These are phyloP conservation scores for Hephaestus fuliginosus DNA, from an alignment of 2,797 vertebrate species.

Conservation along the genomic window DNA sequence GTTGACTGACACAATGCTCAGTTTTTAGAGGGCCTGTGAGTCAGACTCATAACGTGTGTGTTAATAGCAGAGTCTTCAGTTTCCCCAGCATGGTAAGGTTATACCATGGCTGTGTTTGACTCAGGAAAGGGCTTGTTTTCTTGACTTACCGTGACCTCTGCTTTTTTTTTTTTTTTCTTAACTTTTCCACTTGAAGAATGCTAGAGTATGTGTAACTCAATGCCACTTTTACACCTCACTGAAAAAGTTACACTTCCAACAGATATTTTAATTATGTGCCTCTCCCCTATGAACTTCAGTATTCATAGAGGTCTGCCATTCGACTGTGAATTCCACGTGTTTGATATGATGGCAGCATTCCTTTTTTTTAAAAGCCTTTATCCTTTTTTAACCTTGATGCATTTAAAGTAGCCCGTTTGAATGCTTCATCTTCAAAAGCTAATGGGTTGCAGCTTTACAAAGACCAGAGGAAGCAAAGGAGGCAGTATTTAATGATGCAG, in stretches of 20 bases:
- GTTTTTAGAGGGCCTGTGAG: constrained; percentile 69
- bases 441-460: constrained; percentile 8
- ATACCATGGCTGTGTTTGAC: constrained; percentile 84
- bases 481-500: constrained; percentile 4
- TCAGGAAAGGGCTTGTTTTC: constrained; percentile 88
- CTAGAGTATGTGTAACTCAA: constrained; percentile 82
- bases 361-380: not conserved
- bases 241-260: constrained; percentile 70
- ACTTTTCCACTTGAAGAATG: constrained; percentile 84
- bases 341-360: not conserved
- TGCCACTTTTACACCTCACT: constrained; percentile 81
- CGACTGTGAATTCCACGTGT: not conserved
- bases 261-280: constrained; percentile 67
- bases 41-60: constrained; percentile 69
- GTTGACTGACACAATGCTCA: constrained; percentile 61
- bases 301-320: not conserved
- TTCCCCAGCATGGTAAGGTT: constrained; percentile 82
- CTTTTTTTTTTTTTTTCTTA: constrained; percentile 59
- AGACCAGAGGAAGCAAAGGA: constrained; percentile 1
- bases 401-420: constrained; percentile 20
- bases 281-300: constrained; percentile 26
- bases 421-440: constrained; percentile 8
- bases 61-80: constrained; percentile 81
- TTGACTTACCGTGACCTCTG: constrained; percentile 86
- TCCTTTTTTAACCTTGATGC: constrained; percentile 7